Percentiles rank a stretch among this genome's conserved stretches.
Evolutionary conservation across 2,113 vertebrate species (phyloP).

Genomic region (Oenanthe melanoleuca): DNA sequence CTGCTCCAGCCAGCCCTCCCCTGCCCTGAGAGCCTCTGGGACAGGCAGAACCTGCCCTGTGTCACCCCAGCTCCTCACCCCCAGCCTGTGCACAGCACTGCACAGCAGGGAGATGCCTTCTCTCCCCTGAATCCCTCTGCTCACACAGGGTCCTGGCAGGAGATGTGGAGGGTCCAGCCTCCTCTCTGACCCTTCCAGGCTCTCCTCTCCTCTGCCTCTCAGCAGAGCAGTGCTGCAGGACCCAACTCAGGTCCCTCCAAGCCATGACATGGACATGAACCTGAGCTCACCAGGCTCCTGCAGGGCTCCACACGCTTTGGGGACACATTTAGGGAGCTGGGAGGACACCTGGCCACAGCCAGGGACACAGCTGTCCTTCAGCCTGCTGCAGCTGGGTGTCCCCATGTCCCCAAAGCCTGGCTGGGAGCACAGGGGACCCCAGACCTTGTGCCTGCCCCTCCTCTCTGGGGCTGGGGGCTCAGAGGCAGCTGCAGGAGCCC

Average conservation of each 20-base stretch:
- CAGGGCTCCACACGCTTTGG: background rate
- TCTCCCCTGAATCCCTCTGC: background rate
- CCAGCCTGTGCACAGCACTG: background rate
- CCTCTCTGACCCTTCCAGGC: background rate
- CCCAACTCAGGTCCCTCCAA: background rate
- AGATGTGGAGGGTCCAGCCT: background rate
- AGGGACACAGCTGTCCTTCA: background rate
- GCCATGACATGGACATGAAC: accelerated
- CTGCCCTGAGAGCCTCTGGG: background rate
- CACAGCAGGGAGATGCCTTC: background rate
- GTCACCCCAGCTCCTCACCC: background rate
- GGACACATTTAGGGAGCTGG: background rate
- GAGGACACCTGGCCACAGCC: accelerated
- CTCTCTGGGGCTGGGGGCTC: background rate
- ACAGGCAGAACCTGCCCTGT: background rate
- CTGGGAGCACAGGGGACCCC: background rate
- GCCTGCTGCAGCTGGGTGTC: accelerated
- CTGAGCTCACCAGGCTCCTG: background rate
- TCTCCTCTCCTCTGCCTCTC: background rate
- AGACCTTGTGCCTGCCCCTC: background rate
- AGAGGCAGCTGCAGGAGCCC: background rate
- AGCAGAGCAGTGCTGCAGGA: background rate
- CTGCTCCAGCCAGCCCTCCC: background rate
- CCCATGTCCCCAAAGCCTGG: background rate
- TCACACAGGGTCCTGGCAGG: background rate